These are phyloP conservation scores for Holotrichia oblita DNA, from an alignment of 1,140 invertebrate species.

Conservation along the genomic window DNA sequence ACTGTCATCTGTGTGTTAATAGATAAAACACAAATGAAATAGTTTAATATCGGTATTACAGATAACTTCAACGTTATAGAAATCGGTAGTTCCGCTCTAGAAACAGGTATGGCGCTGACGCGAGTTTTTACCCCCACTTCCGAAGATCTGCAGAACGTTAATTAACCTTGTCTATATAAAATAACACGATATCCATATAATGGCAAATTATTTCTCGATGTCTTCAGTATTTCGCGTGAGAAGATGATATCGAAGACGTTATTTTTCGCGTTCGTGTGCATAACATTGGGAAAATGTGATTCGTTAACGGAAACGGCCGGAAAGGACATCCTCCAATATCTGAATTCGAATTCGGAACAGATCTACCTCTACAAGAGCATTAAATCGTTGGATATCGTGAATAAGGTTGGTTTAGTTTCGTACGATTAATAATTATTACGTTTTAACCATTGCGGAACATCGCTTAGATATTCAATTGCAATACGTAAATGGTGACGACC, in stretches of 20 bases:
- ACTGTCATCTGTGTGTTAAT: not conserved
- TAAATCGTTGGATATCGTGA: not conserved
- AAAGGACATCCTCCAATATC: not conserved
- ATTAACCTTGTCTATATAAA: conserved; percentile 21
- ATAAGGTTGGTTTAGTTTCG: conserved; percentile 11
- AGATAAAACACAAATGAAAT: not conserved
- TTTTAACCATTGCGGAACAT: not conserved
- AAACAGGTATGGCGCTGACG: not conserved
- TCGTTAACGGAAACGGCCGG: not conserved
- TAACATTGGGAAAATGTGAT: not conserved
- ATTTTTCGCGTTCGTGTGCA: not conserved
- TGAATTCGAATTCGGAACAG: conserved; percentile 34
- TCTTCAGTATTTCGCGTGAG: not conserved
- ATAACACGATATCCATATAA: not conserved
- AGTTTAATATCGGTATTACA: too few relatives aligned
- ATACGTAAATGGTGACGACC: not conserved
- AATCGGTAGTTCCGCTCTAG: not conserved
- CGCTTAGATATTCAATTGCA: not conserved
- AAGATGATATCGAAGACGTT: conserved; percentile 4
- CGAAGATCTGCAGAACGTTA: not conserved
- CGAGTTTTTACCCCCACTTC: not conserved
- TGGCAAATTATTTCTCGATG: not conserved
- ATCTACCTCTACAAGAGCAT: conserved; percentile 35
- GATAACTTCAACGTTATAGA: not conserved
- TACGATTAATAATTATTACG: conserved; percentile 5